These are phyloP conservation scores for Myrmecobius fasciatus DNA, from an alignment of 2,113 vertebrate genomes.

Conservation along the genomic window DNA sequence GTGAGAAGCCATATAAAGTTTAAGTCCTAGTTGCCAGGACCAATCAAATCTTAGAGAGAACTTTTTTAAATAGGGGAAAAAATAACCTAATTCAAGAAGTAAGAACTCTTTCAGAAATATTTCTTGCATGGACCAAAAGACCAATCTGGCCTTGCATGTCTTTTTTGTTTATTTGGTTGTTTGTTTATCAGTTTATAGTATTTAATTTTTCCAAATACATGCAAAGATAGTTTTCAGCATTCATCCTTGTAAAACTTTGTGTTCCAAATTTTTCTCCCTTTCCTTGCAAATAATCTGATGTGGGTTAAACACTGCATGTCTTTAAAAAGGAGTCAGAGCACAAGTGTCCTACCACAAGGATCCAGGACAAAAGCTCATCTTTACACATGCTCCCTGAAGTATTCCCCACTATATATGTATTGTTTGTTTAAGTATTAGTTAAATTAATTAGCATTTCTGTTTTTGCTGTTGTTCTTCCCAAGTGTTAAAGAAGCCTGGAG, in stretches of 20 bases:
- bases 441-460: slow-evolving; percentile 3
- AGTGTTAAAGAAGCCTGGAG: background rate
- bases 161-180: too few species aligned
- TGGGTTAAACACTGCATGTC: too few species aligned
- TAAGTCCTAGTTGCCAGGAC: background rate
- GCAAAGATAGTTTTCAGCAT: too few species aligned
- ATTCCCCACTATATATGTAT: background rate
- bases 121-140: background rate
- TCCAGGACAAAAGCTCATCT: background rate
- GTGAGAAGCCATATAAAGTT: background rate
- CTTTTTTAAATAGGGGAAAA: background rate
- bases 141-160: background rate
- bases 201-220: too few species aligned
- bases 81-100: background rate
- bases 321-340: background rate
- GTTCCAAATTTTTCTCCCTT: too few species aligned
- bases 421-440: background rate
- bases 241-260: too few species aligned
- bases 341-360: background rate
- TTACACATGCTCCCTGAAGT: background rate
- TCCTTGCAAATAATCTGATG: too few species aligned
- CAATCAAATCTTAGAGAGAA: background rate
- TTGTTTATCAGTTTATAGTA: too few species aligned
- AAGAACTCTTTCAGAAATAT: background rate
- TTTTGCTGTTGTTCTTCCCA: background rate